Evolutionary conservation across 2,888 invertebrate species (phyloP), one percentile per base, ranked within the genome.

Genomic region (Drosophila leonis): DNA sequence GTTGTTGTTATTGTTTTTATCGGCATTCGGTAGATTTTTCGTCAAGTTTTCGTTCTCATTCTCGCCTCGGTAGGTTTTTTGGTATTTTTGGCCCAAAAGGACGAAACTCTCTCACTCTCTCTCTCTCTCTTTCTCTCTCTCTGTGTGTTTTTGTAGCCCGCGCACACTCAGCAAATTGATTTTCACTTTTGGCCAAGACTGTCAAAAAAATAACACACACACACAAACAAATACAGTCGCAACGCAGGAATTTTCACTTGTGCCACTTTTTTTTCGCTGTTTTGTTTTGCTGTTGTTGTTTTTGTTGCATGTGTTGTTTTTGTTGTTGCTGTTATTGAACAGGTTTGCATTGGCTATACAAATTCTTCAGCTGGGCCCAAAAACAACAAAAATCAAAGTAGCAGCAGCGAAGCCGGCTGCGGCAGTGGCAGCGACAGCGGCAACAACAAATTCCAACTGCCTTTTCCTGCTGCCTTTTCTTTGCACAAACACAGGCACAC

Each of bases 181-280:
- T 84, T 84, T 84, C 84, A 84, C 84, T 84, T 84, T 84, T 84
- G 89, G 89, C 74, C 64, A 75, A 79, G 77, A 83, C 62, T 87
- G 87, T 89, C 82, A 79, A 79, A 86, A 87, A 81, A 66, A 71
- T 61, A 72, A 65, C 76, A 65, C 66, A 77, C 64, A 73, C 57
- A 67, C 62, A 65, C 41, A 62, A n/a, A 62, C 60, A 46, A 33
- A 69, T 20, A 70, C 64, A 56, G 41, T 60, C 70, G 72, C 72
- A 69, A 81, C 89, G 72, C 82, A 85, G 86, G 88, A 86, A 90
- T 86, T 86, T 90, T 86, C 88, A 90, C 86, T 86, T 86, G 86
- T 86, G 86, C 86, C 90, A 90, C 90, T 86, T 86, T 88, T 85
- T 75, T 75, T 65, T 74, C 67, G 57, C 55, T 76, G 60, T 72